phyloP scores from a whole-genome alignment of 2,797 vertebrate species.

The Agapornis canus region DNA sequence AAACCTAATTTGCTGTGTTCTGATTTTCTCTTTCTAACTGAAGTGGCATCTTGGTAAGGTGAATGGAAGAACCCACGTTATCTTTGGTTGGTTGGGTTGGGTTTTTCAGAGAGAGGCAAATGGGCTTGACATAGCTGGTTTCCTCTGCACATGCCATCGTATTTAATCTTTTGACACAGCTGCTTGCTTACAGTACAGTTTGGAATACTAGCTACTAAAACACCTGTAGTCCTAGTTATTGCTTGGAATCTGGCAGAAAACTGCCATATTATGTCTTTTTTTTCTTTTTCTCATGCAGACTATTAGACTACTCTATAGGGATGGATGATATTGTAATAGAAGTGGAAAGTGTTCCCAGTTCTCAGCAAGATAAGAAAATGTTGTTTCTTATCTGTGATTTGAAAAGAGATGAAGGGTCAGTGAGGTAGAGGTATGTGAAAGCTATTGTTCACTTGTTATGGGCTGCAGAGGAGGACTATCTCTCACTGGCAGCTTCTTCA shows the following conservation, averaged over 20 bases:
- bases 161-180: constrained; percentile 10
- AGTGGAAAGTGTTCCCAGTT: constrained; percentile 11
- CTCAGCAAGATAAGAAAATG: constrained; percentile 46
- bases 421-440: constrained; percentile 21
- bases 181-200: background rate
- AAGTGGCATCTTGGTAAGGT: constrained; percentile 16
- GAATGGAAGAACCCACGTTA: background rate
- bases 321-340: background rate
- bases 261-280: background rate
- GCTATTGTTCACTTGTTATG: background rate
- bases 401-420: constrained; percentile 26
- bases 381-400: constrained; percentile 47
- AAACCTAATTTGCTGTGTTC: background rate
- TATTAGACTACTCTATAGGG: background rate
- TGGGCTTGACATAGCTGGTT: constrained; percentile 2
- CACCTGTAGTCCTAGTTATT: background rate
- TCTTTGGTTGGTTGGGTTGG: background rate
- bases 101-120: background rate
- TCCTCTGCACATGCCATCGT: background rate
- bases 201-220: background rate
- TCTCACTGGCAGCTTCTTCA: background rate
- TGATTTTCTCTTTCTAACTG: background rate
- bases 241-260: background rate
- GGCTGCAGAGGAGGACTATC: background rate
- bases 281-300: background rate